These are phyloP conservation scores for Monochamus saltuarius DNA, from an alignment of 1,140 invertebrate genomes.

Conservation along the genomic window DNA sequence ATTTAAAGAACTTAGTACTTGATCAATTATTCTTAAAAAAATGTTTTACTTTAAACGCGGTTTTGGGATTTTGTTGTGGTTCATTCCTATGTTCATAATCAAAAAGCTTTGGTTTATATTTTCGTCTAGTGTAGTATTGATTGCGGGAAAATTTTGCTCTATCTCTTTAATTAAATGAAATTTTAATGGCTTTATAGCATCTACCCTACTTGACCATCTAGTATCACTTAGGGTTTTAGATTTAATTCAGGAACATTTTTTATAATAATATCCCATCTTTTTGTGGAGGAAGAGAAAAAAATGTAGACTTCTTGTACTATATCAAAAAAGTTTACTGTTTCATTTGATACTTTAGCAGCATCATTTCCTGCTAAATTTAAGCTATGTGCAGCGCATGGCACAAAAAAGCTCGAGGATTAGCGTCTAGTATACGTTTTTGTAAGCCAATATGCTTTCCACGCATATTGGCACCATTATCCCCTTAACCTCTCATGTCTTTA, in stretches of 20 bases:
- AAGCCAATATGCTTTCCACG: constrained; percentile 36
- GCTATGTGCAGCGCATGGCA: constrained; percentile 35
- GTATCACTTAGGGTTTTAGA: constrained; percentile 23
- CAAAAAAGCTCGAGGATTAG: constrained; percentile 33
- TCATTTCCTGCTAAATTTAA: constrained; percentile 37
- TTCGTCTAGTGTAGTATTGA: too few species aligned
- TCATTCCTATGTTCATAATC: too few species aligned
- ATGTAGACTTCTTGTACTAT: constrained; percentile 6
- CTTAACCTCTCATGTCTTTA: constrained; percentile 39
- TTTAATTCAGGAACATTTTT: constrained; percentile 15
- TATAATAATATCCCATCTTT: neutral
- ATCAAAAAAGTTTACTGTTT: neutral
- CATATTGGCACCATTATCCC: constrained; percentile 48
- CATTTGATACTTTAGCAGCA: constrained; percentile 20
- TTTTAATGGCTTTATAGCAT: constrained; percentile 17
- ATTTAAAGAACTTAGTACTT: too few species aligned
- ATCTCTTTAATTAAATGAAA: constrained; percentile 12
- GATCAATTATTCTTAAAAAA: too few species aligned
- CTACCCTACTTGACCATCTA: constrained; percentile 22
- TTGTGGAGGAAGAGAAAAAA: constrained; percentile 11
- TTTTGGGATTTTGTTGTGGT: too few species aligned
- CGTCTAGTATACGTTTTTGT: constrained; percentile 27
- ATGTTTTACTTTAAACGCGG: too few species aligned
- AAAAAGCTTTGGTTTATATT: too few species aligned
- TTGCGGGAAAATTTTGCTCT: too few species aligned